phyloP scores from a whole-genome alignment of 2,113 vertebrate species.

The Catharus fuscescens region DNA sequence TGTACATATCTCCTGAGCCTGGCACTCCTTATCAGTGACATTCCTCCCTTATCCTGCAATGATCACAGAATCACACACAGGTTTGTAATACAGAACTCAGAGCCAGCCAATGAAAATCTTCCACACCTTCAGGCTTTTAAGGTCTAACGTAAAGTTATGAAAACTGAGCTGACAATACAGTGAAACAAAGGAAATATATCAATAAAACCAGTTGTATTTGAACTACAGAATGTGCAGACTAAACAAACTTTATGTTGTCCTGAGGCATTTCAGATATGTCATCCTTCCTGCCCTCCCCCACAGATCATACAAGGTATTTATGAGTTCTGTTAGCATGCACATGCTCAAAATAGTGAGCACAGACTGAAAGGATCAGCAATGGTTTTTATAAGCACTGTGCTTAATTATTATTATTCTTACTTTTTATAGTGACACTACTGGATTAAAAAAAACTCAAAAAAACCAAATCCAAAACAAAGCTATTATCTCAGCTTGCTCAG shows the following conservation, averaged over 20 bases:
- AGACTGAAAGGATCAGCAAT: not conserved
- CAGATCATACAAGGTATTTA: not conserved
- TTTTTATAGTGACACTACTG: not conserved
- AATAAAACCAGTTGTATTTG: not conserved
- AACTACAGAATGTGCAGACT: not conserved
- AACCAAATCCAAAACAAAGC: not conserved
- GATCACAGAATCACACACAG: not conserved
- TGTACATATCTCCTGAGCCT: not conserved
- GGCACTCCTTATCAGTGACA: not conserved
- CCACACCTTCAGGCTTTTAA: not conserved
- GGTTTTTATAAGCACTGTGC: not conserved
- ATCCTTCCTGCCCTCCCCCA: not conserved
- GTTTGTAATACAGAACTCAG: not conserved
- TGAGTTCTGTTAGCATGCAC: accelerated
- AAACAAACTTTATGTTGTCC: not conserved
- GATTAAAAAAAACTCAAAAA: not conserved
- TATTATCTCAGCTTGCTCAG: not conserved
- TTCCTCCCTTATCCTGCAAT: not conserved
- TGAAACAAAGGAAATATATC: not conserved
- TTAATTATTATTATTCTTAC: not conserved
- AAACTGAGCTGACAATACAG: not conserved
- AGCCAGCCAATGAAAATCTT: not conserved
- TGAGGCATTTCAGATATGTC: not conserved
- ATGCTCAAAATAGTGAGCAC: not conserved
- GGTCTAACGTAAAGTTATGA: accelerated